phyloP scores from a whole-genome alignment of 2,888 invertebrate species.

The Thereva unica region DNA sequence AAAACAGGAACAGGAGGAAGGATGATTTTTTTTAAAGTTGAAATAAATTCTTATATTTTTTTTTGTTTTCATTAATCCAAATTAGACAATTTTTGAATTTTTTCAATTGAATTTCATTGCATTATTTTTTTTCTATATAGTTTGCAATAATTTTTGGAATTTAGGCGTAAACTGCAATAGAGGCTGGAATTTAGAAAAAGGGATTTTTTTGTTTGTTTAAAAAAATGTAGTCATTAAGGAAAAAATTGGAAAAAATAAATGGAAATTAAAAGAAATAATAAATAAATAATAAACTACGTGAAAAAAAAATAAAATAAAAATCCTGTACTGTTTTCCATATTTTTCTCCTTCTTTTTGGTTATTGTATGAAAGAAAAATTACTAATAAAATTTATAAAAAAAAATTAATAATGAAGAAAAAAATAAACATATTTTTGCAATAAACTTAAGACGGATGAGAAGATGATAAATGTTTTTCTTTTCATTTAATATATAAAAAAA shows the following conservation, averaged over 20 bases:
- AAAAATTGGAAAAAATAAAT: conserved; percentile 11
- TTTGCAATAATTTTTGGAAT: conserved; percentile 34
- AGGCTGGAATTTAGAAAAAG: conserved; percentile 45
- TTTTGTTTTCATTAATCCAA: no score
- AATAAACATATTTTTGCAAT: conserved; percentile 25
- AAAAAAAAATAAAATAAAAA: conserved; percentile 26
- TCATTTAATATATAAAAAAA: conserved; percentile 24
- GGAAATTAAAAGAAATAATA: conserved; percentile 30
- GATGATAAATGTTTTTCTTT: conserved; percentile 7
- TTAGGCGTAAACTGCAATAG: conserved; percentile 48
- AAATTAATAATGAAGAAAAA: conserved; percentile 3
- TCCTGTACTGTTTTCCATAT: conserved; percentile 25
- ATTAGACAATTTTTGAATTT: conserved; percentile 4
- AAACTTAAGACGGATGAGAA: conserved; percentile 7
- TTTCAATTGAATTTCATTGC: neutral
- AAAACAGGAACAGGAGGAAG: conserved; percentile 10
- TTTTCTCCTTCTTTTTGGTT: conserved; percentile 8
- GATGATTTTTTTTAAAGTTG: conserved; percentile 18
- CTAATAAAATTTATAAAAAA: conserved; percentile 6
- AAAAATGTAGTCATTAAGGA: conserved; percentile 34
- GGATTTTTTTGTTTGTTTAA: conserved; percentile 34
- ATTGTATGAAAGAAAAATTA: conserved; percentile 5
- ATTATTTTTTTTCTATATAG: conserved; percentile 7
- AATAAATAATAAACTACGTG: conserved; percentile 28
- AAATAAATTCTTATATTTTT: conserved; percentile 2